phyloP scores from a whole-genome alignment of 1,140 invertebrate genomes.

The Antheraea mylitta region DNA sequence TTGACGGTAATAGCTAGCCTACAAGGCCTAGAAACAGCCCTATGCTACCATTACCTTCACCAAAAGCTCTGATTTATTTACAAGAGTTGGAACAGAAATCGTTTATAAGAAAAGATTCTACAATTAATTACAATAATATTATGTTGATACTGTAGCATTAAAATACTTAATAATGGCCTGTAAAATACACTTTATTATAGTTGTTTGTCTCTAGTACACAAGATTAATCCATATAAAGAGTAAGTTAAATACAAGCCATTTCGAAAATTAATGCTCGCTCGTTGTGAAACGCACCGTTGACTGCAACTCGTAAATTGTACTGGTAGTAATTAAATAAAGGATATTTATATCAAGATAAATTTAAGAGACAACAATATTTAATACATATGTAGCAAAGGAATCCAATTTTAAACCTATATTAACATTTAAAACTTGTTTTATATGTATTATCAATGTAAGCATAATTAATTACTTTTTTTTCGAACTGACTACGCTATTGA shows the following conservation, averaged over 20 bases:
- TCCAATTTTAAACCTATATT: not conserved
- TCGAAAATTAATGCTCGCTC: not conserved
- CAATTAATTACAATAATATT: too few relatives aligned
- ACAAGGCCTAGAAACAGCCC: too few relatives aligned
- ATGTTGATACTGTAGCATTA: not conserved
- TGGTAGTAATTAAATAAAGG: not conserved
- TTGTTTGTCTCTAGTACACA: not conserved
- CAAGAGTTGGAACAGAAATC: too few relatives aligned
- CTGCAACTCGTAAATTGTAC: not conserved
- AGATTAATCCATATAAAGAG: not conserved
- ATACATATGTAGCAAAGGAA: not conserved
- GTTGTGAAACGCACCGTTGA: not conserved
- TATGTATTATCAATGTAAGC: too few relatives aligned
- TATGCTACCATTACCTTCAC: too few relatives aligned
- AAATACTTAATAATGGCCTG: not conserved
- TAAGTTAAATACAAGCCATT: conserved; percentile 1
- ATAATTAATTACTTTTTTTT: too few relatives aligned
- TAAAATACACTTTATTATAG: not conserved
- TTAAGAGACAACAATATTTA: not conserved
- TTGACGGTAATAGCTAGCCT: too few relatives aligned
- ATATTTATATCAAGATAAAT: not conserved
- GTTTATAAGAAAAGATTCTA: too few relatives aligned
- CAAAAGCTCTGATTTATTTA: too few relatives aligned
- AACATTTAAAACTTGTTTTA: not conserved
- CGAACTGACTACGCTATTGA: too few relatives aligned